Conservation (phyloP, 2,113 vertebrate genomes). For the Campylomormyrus numenius region DNA sequence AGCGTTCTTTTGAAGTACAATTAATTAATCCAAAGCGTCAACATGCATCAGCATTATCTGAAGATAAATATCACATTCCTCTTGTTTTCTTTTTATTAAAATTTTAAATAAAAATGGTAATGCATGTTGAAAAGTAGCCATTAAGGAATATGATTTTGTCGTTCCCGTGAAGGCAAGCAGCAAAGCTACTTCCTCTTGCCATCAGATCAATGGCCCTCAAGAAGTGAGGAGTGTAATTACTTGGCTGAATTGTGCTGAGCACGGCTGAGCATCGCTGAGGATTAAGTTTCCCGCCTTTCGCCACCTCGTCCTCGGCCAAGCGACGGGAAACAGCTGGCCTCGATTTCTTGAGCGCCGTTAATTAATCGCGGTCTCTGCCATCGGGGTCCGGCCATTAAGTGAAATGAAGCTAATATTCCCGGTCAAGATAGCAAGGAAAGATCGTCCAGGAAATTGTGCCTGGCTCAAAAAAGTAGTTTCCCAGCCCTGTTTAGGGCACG, state of each 20-base stretch:
- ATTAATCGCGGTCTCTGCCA: slow-evolving; percentile 72
- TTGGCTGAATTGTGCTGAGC: slow-evolving; percentile 56
- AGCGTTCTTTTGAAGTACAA: background rate
- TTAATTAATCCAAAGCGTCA: slow-evolving; percentile 1
- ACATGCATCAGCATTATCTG: background rate
- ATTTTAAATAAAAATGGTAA: background rate
- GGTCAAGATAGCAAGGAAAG: slow-evolving; percentile 64
- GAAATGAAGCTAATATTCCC: slow-evolving; percentile 79
- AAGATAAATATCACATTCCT: background rate
- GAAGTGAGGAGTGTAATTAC: slow-evolving; percentile 57
- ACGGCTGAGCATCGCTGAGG: slow-evolving; percentile 55
- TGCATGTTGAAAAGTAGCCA: background rate
- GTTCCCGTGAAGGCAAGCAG: slow-evolving; percentile 42
- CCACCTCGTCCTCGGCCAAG: slow-evolving; percentile 74
- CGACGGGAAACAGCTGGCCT: slow-evolving; percentile 80
- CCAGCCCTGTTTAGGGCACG: slow-evolving; percentile 24
- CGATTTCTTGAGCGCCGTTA: slow-evolving; percentile 80
- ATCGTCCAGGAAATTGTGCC: slow-evolving; percentile 48
- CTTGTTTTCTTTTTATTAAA: background rate
- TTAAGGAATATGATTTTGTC: background rate
- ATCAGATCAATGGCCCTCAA: slow-evolving; percentile 54
- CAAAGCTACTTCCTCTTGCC: slow-evolving; percentile 52
- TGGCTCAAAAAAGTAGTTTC: slow-evolving; percentile 27
- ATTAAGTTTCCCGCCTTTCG: slow-evolving; percentile 71
- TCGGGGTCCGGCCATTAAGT: slow-evolving; percentile 75